Conservation (phyloP, 2,888 invertebrate genomes). For the Phortica magna region DNA sequence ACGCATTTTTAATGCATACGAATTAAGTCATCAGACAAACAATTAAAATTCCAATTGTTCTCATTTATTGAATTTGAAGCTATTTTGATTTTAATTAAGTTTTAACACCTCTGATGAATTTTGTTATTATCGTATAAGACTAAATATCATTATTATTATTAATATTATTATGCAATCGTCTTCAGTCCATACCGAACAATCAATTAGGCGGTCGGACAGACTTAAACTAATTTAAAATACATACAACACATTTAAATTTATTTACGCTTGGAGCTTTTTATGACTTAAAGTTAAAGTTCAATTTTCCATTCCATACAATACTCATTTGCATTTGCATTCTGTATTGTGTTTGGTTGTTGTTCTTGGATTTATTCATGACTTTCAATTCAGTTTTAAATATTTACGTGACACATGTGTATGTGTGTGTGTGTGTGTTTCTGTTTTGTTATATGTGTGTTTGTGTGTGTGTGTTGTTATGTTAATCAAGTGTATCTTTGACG, state of each 20-base stretch:
- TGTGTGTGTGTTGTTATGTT: conserved; percentile 27
- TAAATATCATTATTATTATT: too few species aligned
- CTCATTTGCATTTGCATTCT: conserved; percentile 6
- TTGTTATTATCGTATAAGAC: too few species aligned
- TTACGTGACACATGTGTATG: background rate
- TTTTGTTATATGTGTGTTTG: conserved; percentile 13
- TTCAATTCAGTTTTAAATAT: background rate
- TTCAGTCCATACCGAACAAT: too few species aligned
- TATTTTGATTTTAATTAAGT: background rate
- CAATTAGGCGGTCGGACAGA: background rate
- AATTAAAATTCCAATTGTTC: background rate
- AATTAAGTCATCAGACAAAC: background rate
- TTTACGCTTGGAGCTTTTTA: conserved; percentile 18
- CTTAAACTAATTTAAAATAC: background rate
- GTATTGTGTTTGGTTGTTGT: background rate
- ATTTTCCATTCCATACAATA: conserved; percentile 28
- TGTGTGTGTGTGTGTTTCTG: conserved; percentile 4
- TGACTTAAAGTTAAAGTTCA: conserved; percentile 39
- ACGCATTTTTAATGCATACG: background rate
- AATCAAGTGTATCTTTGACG: conserved; percentile 25
- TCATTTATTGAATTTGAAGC: background rate
- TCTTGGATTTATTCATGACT: conserved; percentile 24
- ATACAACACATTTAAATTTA: background rate
- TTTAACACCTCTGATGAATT: background rate
- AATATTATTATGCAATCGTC: too few species aligned